phyloP scores from a whole-genome alignment of 2,113 vertebrate genomes.

The Girardinichthys multiradiatus region DNA sequence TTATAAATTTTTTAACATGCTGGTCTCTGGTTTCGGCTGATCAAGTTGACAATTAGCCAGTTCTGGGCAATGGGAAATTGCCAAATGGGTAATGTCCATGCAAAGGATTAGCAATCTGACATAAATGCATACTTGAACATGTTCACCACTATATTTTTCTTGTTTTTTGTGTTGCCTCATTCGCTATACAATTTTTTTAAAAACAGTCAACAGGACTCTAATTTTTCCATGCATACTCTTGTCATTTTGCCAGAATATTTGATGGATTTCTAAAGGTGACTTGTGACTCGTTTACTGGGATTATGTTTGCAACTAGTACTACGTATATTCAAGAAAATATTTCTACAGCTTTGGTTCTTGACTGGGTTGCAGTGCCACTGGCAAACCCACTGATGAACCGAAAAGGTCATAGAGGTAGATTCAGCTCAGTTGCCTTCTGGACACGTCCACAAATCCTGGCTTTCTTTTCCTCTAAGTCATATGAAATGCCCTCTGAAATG shows the following conservation, averaged over 20 bases:
- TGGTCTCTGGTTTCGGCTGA: no score
- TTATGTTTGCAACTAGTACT: conserved; percentile 24
- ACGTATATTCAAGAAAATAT: conserved; percentile 54
- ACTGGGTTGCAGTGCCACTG: conserved; percentile 30
- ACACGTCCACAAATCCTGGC: conserved; percentile 9
- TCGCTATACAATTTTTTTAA: not conserved
- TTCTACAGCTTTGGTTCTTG: conserved; percentile 47
- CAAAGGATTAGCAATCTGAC: no score
- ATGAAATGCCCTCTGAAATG: conserved; percentile 41
- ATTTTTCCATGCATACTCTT: not conserved
- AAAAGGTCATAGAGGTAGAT: conserved; percentile 65
- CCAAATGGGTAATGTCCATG: no score
- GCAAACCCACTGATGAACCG: conserved; percentile 52
- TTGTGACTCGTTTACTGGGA: conserved; percentile 36
- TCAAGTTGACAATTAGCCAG: no score
- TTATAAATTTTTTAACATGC: no score
- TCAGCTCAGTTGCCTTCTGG: conserved; percentile 51
- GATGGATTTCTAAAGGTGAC: not conserved
- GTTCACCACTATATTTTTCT: no score
- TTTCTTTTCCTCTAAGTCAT: conserved; percentile 8
- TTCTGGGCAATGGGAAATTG: no score
- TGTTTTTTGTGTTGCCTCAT: no score
- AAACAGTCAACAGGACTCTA: not conserved
- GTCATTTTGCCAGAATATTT: not conserved
- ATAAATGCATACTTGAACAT: no score